A percentile compares a stretch with the other conserved stretches of the same genome.
phyloP scores from a whole-genome alignment of 92 coral and sea anemone species.

The Epizoanthus stellaris region DNA sequence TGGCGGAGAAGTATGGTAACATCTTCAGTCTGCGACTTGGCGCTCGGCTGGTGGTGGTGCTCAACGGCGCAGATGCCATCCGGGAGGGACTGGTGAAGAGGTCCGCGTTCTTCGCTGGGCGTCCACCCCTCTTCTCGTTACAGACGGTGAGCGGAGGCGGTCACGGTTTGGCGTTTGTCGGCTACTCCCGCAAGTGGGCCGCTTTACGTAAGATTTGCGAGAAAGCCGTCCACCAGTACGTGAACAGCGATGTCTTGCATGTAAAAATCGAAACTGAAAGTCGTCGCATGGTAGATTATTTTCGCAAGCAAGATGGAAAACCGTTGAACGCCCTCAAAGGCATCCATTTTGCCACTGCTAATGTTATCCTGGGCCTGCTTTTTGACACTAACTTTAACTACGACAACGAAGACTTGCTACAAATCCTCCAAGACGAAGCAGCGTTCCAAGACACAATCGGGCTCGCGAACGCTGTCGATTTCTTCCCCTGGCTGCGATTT shows the following conservation, averaged over 20 bases:
- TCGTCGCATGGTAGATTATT: constrained; percentile 44
- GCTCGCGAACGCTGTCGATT: constrained; percentile 54
- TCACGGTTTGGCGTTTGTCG: constrained; percentile 19
- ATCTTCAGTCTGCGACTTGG: constrained; percentile 75
- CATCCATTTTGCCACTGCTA: constrained; percentile 67
- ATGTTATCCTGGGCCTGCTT: constrained; percentile 66
- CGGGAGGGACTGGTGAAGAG: constrained; percentile 70
- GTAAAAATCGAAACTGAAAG: constrained; percentile 54
- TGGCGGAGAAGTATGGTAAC: constrained; percentile 73
- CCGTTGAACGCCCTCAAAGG: constrained; percentile 51
- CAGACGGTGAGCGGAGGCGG: constrained; percentile 21
- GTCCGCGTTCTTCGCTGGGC: constrained; percentile 63
- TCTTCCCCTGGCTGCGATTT: constrained; percentile 63
- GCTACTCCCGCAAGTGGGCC: constrained; percentile 39
- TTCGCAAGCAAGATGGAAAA: constrained; percentile 39
- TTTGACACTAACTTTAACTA: constrained; percentile 59
- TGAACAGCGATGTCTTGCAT: constrained; percentile 50
- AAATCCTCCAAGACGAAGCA: constrained; percentile 52
- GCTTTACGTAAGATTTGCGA: constrained; percentile 53
- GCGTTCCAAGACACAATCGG: constrained; percentile 48
- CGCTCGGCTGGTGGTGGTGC: constrained; percentile 66
- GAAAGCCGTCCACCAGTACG: constrained; percentile 63
- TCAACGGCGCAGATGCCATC: constrained; percentile 70
- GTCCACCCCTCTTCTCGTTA: constrained; percentile 68
- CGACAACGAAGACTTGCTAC: constrained; percentile 39